phyloP scores from a whole-genome alignment of 2,113 vertebrate species.

The Parus major region DNA sequence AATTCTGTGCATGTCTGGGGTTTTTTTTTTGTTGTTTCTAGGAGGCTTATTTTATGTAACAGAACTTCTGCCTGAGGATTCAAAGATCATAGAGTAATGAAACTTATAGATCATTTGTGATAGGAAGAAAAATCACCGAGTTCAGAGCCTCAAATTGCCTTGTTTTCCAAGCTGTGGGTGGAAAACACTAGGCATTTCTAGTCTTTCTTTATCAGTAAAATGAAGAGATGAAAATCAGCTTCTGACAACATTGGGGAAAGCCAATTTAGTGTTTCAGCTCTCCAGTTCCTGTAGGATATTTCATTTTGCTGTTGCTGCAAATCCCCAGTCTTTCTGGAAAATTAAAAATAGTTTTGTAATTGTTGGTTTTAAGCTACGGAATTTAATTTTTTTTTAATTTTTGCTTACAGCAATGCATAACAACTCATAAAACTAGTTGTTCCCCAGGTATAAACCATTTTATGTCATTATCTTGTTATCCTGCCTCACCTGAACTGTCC shows the following conservation, averaged over 20 bases:
- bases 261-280: slow-evolving; percentile 27
- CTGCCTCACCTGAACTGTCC: background rate
- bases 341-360: background rate
- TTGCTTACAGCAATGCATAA: background rate
- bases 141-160: slow-evolving; percentile 64
- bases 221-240: slow-evolving; percentile 61
- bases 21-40: slow-evolving; percentile 63
- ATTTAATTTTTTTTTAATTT: background rate
- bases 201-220: slow-evolving; percentile 63
- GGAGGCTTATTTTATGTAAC: slow-evolving; percentile 50
- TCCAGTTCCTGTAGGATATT: background rate
- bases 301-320: background rate
- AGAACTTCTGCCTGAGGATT: slow-evolving; percentile 70
- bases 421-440: background rate
- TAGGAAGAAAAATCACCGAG: slow-evolving; percentile 75
- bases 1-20: background rate
- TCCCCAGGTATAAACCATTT: background rate
- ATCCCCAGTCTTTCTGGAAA: background rate
- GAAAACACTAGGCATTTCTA: slow-evolving; percentile 47
- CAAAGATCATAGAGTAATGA: slow-evolving; percentile 77
- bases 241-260: slow-evolving; percentile 47
- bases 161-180: slow-evolving; percentile 27
- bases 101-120: slow-evolving; percentile 80
- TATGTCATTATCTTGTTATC: background rate
- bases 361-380: background rate